These are phyloP conservation scores for Xyrichtys novacula DNA, from an alignment of 2,797 vertebrate genomes.

Conservation along the genomic window DNA sequence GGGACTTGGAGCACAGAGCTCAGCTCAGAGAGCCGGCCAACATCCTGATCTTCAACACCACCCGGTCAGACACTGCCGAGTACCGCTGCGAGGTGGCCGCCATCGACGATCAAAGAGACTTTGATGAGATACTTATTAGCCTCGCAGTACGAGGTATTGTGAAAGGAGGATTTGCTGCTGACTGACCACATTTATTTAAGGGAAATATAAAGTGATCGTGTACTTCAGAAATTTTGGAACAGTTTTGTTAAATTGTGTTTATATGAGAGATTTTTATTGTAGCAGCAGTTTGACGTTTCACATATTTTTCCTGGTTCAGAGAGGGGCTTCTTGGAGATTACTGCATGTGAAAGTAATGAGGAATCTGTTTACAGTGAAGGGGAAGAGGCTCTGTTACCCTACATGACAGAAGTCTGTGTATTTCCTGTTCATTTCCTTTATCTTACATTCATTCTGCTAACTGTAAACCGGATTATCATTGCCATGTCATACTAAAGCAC, in stretches of 20 bases:
- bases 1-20: conserved; percentile 92
- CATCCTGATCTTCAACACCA: conserved; percentile 93
- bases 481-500: neutral
- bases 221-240: neutral
- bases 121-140: conserved; percentile 95
- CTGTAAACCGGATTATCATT: neutral
- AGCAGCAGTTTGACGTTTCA: neutral
- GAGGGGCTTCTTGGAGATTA: neutral
- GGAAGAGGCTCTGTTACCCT: neutral
- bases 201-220: neutral
- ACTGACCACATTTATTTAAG: neutral
- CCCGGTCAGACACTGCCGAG: conserved; percentile 92
- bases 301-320: neutral
- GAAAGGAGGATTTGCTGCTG: neutral
- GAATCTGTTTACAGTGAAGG: neutral
- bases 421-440: neutral
- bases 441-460: neutral
- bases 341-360: too few species aligned
- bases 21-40: conserved; percentile 91
- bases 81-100: conserved; percentile 98
- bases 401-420: neutral
- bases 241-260: neutral
- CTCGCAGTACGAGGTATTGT: conserved; percentile 93
- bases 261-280: neutral
- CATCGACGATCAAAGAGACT: conserved; percentile 90